Conservation (phyloP, 2,888 invertebrate genomes). For the Lymantria dispar region DNA sequence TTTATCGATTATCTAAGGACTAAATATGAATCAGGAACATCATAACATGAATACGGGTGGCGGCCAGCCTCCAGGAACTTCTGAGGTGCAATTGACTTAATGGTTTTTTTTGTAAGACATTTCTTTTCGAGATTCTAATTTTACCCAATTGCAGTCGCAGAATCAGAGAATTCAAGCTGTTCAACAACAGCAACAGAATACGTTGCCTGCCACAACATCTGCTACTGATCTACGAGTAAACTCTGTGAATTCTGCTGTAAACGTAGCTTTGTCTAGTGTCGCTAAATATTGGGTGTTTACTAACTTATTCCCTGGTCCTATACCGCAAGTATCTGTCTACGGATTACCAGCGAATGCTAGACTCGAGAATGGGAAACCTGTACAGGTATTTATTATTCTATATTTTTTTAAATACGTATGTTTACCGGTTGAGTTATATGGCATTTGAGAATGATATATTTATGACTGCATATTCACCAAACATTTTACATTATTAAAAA, state of each 20-base stretch:
- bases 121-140: constrained; percentile 42
- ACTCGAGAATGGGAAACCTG: constrained; percentile 83
- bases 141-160: constrained; percentile 61
- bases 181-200: constrained; percentile 67
- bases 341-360: constrained; percentile 84
- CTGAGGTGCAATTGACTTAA: constrained; percentile 72
- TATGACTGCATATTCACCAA: too few species aligned
- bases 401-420: neutral
- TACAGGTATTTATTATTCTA: constrained; percentile 68
- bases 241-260: constrained; percentile 85
- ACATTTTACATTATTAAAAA: too few species aligned
- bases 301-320: constrained; percentile 89
- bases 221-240: constrained; percentile 85
- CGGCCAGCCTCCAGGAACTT: constrained; percentile 79
- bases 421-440: too few species aligned
- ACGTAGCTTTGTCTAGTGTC: constrained; percentile 88
- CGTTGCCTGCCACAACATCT: constrained; percentile 77
- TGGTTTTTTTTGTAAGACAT: constrained; percentile 38
- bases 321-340: constrained; percentile 89
- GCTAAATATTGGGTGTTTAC: constrained; percentile 93
- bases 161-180: constrained; percentile 63
- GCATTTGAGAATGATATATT: too few species aligned
- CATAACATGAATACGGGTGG: constrained; percentile 83
- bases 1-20: constrained; percentile 44
- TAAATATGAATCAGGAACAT: constrained; percentile 78